Evolutionary conservation across 2,888 invertebrate genomes (phyloP).

Genomic region (Cheilosia urbana): DNA sequence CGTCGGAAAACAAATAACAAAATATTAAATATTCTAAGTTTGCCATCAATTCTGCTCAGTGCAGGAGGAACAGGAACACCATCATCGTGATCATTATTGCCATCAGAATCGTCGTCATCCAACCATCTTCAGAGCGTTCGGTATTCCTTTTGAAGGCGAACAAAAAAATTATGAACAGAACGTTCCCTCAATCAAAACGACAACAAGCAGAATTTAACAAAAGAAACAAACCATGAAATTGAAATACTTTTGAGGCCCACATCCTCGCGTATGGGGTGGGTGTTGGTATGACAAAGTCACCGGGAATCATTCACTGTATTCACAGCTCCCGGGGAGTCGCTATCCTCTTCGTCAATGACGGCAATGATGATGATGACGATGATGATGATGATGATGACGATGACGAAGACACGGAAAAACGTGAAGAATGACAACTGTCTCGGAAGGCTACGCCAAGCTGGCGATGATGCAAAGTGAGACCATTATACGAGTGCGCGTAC

Average conservation of each 20-base stretch:
- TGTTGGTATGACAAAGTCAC: constrained; percentile 16
- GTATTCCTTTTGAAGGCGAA: constrained; percentile 7
- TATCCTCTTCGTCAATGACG: not conserved
- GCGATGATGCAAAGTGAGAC: constrained; percentile 63
- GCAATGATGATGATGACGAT: not conserved
- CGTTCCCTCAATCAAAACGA: constrained; percentile 73
- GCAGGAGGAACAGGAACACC: constrained; percentile 51
- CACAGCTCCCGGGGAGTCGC: constrained; percentile 54
- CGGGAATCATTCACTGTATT: constrained; percentile 48
- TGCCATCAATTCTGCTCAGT: constrained; percentile 61
- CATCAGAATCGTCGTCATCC: constrained; percentile 39
- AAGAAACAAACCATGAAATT: constrained; percentile 76
- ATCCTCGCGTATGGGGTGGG: not conserved
- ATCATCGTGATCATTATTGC: constrained; percentile 38
- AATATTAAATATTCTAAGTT: constrained; percentile 70
- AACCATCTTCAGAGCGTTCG: not conserved
- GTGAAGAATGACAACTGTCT: constrained; percentile 29
- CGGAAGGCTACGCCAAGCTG: constrained; percentile 21
- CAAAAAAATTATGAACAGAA: constrained; percentile 72
- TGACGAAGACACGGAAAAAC: constrained; percentile 34
- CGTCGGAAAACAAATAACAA: constrained; percentile 57
- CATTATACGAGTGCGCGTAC: constrained; percentile 53
- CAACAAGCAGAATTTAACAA: constrained; percentile 72
- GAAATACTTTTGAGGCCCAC: constrained; percentile 70
- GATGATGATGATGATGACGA: constrained; percentile 8